Conservation (phyloP, 2,888 invertebrate genomes). For the Drosophila borealis region DNA sequence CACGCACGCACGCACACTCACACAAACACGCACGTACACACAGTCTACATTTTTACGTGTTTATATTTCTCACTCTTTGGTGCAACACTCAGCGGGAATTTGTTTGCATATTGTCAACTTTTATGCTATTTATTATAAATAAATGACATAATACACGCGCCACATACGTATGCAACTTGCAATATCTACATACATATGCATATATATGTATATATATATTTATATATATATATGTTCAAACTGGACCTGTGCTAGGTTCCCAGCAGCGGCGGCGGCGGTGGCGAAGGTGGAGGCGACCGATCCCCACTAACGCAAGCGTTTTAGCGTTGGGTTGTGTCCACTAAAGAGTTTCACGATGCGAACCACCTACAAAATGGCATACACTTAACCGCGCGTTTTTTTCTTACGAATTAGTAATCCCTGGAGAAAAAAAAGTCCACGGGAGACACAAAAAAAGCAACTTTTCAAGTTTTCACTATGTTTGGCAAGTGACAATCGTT, state of each 20-base stretch:
- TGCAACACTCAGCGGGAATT: constrained; percentile 62
- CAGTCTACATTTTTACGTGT: constrained; percentile 75
- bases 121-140: constrained; percentile 68
- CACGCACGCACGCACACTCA: constrained; percentile 41
- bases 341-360: constrained; percentile 22
- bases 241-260: constrained; percentile 66
- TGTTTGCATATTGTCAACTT: constrained; percentile 55
- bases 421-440: constrained; percentile 76
- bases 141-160: constrained; percentile 78
- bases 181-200: constrained; percentile 41
- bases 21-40: constrained; percentile 43
- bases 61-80: constrained; percentile 57
- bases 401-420: constrained; percentile 70
- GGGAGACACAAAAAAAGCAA: constrained; percentile 70
- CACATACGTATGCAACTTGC: constrained; percentile 63
- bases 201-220: constrained; percentile 23
- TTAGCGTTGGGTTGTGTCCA: constrained; percentile 18
- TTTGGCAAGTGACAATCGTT: constrained; percentile 57
- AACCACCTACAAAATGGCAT: constrained; percentile 43
- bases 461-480: constrained; percentile 78
- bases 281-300: constrained; percentile 48
- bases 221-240: constrained; percentile 54
- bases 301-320: constrained; percentile 46
- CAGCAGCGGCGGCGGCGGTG: constrained; percentile 29
- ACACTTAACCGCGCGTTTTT: constrained; percentile 55